Conservation (phyloP, 2,797 vertebrate genomes). For the Dendrocincla fuliginosa region DNA sequence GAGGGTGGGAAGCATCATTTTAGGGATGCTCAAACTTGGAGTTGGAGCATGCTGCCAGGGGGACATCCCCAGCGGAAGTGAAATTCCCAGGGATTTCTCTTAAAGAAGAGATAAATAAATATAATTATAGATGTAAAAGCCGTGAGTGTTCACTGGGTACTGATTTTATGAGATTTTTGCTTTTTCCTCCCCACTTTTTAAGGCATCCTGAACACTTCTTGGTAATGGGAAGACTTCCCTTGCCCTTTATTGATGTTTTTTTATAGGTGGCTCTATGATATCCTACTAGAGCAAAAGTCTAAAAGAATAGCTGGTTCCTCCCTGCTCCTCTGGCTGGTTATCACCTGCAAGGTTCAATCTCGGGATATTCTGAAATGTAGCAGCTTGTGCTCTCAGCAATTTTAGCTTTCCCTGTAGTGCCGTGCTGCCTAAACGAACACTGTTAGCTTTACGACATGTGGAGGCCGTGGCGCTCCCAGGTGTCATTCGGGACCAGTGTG, state of each 20-base stretch:
- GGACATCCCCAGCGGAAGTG: accelerated
- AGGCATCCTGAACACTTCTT: neutral
- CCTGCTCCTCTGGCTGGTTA: neutral
- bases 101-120: neutral
- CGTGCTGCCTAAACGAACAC: neutral
- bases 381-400: neutral
- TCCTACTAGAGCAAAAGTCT: neutral
- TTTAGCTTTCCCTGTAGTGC: neutral
- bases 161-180: neutral
- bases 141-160: accelerated
- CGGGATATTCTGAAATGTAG: neutral
- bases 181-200: accelerated
- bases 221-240: neutral
- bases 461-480: neutral
- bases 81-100: neutral
- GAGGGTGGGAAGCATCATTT: accelerated
- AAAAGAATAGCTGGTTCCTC: accelerated
- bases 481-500: neutral
- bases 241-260: neutral
- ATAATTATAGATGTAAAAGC: neutral
- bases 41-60: neutral
- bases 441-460: neutral
- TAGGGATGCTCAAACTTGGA: neutral
- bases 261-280: neutral
- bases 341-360: neutral